A percentile compares a stretch with the other conserved stretches of the same genome.
These are phyloP conservation scores for Spodoptera littoralis DNA, from an alignment of 2,888 invertebrate genomes.

Conservation along the genomic window DNA sequence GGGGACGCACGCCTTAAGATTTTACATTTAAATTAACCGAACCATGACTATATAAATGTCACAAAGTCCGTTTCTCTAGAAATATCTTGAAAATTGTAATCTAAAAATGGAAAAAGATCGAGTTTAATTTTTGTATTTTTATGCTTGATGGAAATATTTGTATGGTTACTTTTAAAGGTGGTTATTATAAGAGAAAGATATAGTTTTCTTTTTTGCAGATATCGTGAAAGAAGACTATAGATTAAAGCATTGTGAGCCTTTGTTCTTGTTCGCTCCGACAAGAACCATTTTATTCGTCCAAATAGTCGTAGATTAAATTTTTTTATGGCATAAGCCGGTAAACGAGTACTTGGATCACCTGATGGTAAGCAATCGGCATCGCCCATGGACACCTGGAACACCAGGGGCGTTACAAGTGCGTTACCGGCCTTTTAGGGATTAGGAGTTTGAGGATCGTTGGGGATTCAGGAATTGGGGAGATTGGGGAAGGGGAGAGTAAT, in stretches of 20 bases:
- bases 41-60: slow-evolving; percentile 54
- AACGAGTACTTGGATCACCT: too few relatives aligned
- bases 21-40: slow-evolving; percentile 64
- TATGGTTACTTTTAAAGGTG: slow-evolving; percentile 16
- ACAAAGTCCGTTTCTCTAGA: slow-evolving; percentile 38
- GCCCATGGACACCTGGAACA: too few relatives aligned
- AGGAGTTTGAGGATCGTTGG: too few relatives aligned
- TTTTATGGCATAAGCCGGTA: too few relatives aligned
- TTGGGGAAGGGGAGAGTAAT: too few relatives aligned
- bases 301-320: too few relatives aligned
- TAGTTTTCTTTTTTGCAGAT: slow-evolving; percentile 15
- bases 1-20: slow-evolving; percentile 55
- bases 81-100: slow-evolving; percentile 36
- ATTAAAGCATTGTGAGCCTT: slow-evolving; percentile 14
- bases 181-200: slow-evolving; percentile 19
- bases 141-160: slow-evolving; percentile 16
- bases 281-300: too few relatives aligned
- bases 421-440: too few relatives aligned
- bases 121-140: slow-evolving; percentile 31
- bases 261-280: background rate
- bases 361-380: too few relatives aligned
- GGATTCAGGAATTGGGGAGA: too few relatives aligned
- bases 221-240: slow-evolving; percentile 19
- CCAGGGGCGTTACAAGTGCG: too few relatives aligned
- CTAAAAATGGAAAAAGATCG: slow-evolving; percentile 23